Evolutionary conservation across 2,888 invertebrate genomes (phyloP).

Genomic region (Diarsia brunnea): DNA sequence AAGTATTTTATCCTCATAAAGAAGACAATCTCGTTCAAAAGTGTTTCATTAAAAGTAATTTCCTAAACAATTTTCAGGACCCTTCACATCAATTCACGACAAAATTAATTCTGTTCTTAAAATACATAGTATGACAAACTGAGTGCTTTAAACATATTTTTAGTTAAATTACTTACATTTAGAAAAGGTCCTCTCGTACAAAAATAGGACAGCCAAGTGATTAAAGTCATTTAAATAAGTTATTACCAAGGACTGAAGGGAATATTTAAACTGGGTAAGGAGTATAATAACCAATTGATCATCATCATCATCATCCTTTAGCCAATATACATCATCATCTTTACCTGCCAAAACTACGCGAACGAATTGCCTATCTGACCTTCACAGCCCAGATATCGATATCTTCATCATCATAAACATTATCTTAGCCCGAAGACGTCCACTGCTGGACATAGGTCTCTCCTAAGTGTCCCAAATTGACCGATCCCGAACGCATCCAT

Average conservation of each 20-base stretch:
- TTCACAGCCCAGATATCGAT: too few relatives aligned
- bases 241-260: background rate
- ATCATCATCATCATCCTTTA: background rate
- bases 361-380: too few relatives aligned
- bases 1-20: background rate
- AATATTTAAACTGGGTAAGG: background rate
- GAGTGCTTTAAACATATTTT: background rate
- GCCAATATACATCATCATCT: too few relatives aligned
- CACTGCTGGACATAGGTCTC: too few relatives aligned
- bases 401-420: too few relatives aligned
- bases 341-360: too few relatives aligned
- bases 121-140: conserved; percentile 26
- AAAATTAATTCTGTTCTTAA: conserved; percentile 18
- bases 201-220: background rate
- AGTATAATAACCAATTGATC: background rate
- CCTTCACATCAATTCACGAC: background rate
- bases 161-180: background rate
- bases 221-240: conserved; percentile 1
- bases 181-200: background rate
- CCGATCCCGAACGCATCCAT: too few relatives aligned
- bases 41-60: conserved; percentile 4
- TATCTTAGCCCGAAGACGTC: too few relatives aligned
- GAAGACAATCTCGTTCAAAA: background rate
- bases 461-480: too few relatives aligned
- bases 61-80: background rate